A percentile compares a stretch with the other conserved stretches of the same genome.
Conservation (phyloP, 2,797 vertebrate species). For the Poeciliopsis presidionis region DNA sequence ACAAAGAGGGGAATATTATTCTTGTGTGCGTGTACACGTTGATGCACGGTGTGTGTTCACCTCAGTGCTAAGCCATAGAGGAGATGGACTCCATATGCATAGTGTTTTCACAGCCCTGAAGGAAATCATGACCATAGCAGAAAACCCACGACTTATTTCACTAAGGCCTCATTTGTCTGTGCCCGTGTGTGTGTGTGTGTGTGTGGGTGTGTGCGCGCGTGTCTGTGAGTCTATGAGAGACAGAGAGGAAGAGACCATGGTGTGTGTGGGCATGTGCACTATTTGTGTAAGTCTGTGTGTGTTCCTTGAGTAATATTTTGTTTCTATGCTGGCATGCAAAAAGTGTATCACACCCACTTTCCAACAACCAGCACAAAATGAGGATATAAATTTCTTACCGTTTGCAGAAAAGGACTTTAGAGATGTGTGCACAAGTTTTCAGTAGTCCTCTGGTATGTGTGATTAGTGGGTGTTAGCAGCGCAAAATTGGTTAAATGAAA, state of each 20-base stretch:
- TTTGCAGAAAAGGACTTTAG: constrained; percentile 22
- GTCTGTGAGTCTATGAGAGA: neutral
- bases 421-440: constrained; percentile 11
- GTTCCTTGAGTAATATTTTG: constrained; percentile 46
- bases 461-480: constrained; percentile 36
- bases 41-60: constrained; percentile 54
- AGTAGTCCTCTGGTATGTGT: constrained; percentile 11
- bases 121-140: constrained; percentile 78
- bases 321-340: constrained; percentile 49
- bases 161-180: constrained; percentile 73
- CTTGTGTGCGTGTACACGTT: constrained; percentile 51
- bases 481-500: constrained; percentile 36
- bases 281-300: constrained; percentile 62
- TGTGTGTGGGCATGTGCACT: constrained; percentile 33
- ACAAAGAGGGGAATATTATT: constrained; percentile 48
- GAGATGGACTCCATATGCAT: constrained; percentile 83
- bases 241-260: constrained; percentile 18
- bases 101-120: constrained; percentile 80
- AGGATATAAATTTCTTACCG: constrained; percentile 47
- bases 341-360: constrained; percentile 51
- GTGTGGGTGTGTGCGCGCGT: neutral
- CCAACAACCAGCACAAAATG: constrained; percentile 52
- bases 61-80: constrained; percentile 69
- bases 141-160: constrained; percentile 75
- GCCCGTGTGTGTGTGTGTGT: constrained; percentile 44